Evolutionary conservation across 1,140 invertebrate genomes (phyloP), one percentile per base, ranked within the genome.

Genomic region (Pogonomyrmex barbatus): DNA sequence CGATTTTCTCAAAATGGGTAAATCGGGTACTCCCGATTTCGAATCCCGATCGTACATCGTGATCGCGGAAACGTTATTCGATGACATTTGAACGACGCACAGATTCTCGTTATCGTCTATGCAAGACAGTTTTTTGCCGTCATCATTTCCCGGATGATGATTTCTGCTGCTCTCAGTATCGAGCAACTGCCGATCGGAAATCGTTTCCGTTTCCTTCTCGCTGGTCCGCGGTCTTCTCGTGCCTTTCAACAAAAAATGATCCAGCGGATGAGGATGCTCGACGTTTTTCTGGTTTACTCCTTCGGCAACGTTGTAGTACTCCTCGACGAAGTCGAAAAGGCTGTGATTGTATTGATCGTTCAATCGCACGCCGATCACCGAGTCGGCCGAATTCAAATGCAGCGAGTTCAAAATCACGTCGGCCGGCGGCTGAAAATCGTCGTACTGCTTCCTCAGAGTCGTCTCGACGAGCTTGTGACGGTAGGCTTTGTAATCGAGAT

Each of bases 341-440:
- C 89, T 90, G 47, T 91, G 89, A 4, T 85, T 76, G 67, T 92
- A 91, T 0, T 67, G 60, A 17, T 92, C 81, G 58, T 84, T 88
- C 4, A 93, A 9, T 33, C 84, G 68, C 9, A 91, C 47, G 0
- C 78, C 90, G 0, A 89, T 63, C 2, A 75, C 75, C 0, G 92
- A 93, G 1, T 93, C 92, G 6, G 88, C 70, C 8, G 91, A 65
- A 33, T 93, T 94, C 6, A 94, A 56, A 9, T 93, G 92, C 8
- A 94, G 88, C 2, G 93, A 92, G 56, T 93, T 94, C 14, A 94
- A 60, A 0, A 94, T 90, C 3, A 94, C 92, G 63, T 92, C 88
- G 0, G 93, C 93, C 0, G 94, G 94, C 2, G 93, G 90, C 14
- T 93, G 92, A 10, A 79, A 62, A 14, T 93, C 83, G 0, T 90